Base-by-base conservation (phyloP, 1,140 invertebrate genomes). In the Melitaea cinxia region DNA sequence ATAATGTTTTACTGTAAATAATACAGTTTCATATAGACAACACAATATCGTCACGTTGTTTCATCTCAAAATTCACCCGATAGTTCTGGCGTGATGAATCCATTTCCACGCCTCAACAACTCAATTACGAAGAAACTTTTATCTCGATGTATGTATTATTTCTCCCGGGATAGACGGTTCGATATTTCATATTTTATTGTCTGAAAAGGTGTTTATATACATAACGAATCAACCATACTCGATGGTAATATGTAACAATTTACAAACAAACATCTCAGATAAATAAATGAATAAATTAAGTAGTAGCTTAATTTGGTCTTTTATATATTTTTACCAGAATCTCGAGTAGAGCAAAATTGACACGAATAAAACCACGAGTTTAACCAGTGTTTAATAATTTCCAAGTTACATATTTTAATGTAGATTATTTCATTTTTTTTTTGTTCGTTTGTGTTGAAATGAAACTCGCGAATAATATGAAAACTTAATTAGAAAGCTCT, bases 401-500 rank as follows among this genome's bases (percentile, higher is more conserved):
- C n/a, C n/a, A n/a, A n/a, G n/a, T n/a, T n/a, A n/a, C n/a, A n/a
- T n/a, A n/a, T n/a, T n/a, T n/a, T 17, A 15, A 42, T 42, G 15
- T 42, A 42, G 17, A 42, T 42, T 42, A 42, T 42, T 6, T 17
- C 15, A 42, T 1, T 17, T 1, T 12, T 17, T 5, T 0, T 3
- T 42, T 17, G 12, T 6, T 17, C 14, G 17, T 9, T 17, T 42
- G 37, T 7, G 37, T 17, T 15, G 14, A 14, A 39, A 39, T 39
- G 12, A 39, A 14, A 17, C 14, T n/a, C 3, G 14, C 37, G 37
- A 7, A 17, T 42, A 17, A 4, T 7, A 7, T 42, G 17, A 19
- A 42, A 42, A 42, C 14, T n/a, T 42, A 42, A 42, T 42, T 15
- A 42, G 37, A 14, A 37, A 42, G 10, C 15, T 42, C 15, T 42